These are phyloP conservation scores for Diabrotica virgifera DNA, from an alignment of 1,140 invertebrate species.

Conservation along the genomic window DNA sequence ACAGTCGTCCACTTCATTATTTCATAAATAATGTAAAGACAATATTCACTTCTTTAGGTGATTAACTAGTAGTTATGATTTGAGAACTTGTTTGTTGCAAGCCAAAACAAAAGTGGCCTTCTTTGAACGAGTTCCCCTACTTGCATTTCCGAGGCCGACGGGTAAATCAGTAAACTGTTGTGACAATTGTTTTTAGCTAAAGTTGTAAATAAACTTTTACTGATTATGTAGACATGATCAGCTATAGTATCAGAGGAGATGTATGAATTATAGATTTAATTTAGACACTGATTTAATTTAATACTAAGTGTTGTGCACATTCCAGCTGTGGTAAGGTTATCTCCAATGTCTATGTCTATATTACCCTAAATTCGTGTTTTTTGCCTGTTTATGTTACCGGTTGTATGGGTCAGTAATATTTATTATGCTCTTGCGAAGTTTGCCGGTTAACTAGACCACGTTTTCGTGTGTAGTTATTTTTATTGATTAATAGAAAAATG, in stretches of 20 bases:
- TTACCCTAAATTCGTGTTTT: background rate
- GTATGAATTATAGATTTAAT: background rate
- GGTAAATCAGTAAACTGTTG: background rate
- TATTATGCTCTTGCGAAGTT: background rate
- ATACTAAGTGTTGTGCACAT: background rate
- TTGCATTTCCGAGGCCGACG: background rate
- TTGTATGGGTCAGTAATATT: background rate
- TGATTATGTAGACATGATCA: background rate
- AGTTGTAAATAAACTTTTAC: background rate
- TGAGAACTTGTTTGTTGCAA: background rate
- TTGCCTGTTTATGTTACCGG: background rate
- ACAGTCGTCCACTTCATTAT: no score
- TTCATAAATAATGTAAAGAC: no score
- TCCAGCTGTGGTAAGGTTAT: background rate
- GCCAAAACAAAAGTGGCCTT: background rate
- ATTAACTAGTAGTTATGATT: background rate
- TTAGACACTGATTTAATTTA: background rate
- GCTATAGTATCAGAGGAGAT: no score
- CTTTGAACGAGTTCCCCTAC: background rate
- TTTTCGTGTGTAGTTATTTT: background rate
- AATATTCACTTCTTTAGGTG: background rate
- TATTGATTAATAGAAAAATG: conserved; percentile 14
- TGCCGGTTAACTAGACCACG: background rate
- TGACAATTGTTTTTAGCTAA: background rate
- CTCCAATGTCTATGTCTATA: background rate